phyloP scores from a whole-genome alignment of 2,113 vertebrate species.

The Embiotoca jacksoni region DNA sequence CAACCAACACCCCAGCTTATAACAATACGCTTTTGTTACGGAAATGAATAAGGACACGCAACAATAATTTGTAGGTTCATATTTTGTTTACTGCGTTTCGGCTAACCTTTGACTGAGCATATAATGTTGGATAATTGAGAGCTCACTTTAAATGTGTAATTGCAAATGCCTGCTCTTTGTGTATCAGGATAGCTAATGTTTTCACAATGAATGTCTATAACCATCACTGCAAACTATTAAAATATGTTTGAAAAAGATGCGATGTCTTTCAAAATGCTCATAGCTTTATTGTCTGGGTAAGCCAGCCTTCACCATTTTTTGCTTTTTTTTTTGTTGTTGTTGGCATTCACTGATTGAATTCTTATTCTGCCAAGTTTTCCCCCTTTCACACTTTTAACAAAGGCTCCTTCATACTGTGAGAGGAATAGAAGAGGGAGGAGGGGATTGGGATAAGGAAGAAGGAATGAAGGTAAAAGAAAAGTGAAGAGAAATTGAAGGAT shows the following conservation, averaged over 20 bases:
- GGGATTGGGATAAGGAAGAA: background rate
- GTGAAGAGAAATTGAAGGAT: constrained; percentile 47
- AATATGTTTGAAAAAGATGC: constrained; percentile 37
- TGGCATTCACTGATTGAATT: constrained; percentile 67
- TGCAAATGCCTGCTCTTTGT: constrained; percentile 22
- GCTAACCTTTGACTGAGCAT: constrained; percentile 19
- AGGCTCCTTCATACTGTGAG: constrained; percentile 45
- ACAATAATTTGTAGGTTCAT: constrained; percentile 17
- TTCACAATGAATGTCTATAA: constrained; percentile 17
- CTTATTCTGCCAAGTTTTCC: constrained; percentile 58
- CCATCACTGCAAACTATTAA: constrained; percentile 18
- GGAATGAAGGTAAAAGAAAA: constrained; percentile 26
- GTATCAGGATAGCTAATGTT: constrained; percentile 17
- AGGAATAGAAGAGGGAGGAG: constrained; percentile 3
- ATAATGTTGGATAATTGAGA: constrained; percentile 13
- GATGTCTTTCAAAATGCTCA: constrained; percentile 28
- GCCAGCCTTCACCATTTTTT: constrained; percentile 54
- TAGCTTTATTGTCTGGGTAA: constrained; percentile 56
- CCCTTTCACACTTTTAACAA: constrained; percentile 70
- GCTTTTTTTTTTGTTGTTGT: constrained; percentile 42
- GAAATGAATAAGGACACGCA: background rate
- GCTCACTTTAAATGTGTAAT: constrained; percentile 20
- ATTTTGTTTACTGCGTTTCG: background rate
- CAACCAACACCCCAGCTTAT: background rate
- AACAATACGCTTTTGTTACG: background rate